These are phyloP conservation scores for Bradypodion ventrale DNA, from an alignment of 2,797 vertebrate genomes.

Conservation along the genomic window DNA sequence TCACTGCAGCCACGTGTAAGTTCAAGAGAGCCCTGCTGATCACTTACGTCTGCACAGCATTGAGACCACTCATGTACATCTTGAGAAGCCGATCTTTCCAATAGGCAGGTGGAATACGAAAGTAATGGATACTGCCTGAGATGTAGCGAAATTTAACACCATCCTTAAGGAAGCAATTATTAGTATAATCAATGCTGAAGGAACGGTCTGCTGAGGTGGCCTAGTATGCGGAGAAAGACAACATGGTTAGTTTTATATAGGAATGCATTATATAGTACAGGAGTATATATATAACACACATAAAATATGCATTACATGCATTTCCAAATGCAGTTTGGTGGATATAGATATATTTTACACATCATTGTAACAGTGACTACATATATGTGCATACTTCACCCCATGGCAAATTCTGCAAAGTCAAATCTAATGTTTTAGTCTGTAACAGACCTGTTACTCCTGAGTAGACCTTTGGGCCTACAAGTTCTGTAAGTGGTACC, in stretches of 20 bases:
- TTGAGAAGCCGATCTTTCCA: slow-evolving; percentile 93
- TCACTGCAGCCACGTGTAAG: not conserved
- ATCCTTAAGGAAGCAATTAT: slow-evolving; percentile 87
- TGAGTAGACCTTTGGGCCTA: too few relatives aligned
- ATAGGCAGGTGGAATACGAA: slow-evolving; percentile 85
- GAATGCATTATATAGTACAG: not conserved
- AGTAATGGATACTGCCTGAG: slow-evolving; percentile 95
- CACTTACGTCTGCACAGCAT: slow-evolving; percentile 88
- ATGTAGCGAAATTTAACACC: slow-evolving; percentile 88
- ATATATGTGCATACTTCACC: not conserved
- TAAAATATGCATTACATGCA: not conserved
- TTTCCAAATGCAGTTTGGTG: not conserved
- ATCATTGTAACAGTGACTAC: not conserved
- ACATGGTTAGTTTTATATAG: not conserved
- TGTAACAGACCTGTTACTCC: too few relatives aligned
- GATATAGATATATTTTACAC: not conserved
- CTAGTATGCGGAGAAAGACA: slow-evolving; percentile 3
- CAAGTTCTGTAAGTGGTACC: too few relatives aligned
- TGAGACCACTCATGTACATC: slow-evolving; percentile 95
- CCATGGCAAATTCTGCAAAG: not conserved
- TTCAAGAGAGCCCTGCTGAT: not conserved
- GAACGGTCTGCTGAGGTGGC: slow-evolving; percentile 66
- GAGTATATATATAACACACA: slow-evolving; percentile 28
- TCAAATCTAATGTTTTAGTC: not conserved
- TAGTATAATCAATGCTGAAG: slow-evolving; percentile 86